Conservation (phyloP, 1,140 invertebrate genomes). For the Nasonia vitripennis region DNA sequence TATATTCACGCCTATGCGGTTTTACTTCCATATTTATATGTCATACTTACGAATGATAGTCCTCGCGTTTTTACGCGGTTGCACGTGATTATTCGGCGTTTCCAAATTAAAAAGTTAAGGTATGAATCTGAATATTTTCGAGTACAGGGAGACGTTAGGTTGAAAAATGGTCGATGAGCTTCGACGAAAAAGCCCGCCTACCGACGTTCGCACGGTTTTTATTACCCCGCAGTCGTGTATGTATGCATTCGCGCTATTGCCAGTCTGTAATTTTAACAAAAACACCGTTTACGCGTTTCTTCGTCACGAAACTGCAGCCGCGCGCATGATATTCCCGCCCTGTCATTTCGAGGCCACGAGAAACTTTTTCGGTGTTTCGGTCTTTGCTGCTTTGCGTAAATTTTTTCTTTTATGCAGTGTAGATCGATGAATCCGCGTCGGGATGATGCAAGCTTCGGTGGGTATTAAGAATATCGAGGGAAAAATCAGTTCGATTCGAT, state of each 20-base stretch:
- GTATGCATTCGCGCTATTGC: background rate
- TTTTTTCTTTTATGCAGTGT: background rate
- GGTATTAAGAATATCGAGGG: too few relatives aligned
- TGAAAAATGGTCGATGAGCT: constrained; percentile 18
- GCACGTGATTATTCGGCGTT: background rate
- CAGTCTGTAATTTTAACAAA: constrained; percentile 27
- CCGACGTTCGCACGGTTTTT: background rate
- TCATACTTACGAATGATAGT: too few relatives aligned
- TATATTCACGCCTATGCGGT: too few relatives aligned
- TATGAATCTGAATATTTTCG: background rate
- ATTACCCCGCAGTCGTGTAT: background rate
- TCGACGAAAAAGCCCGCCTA: constrained; percentile 10
- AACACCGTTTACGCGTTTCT: constrained; percentile 23
- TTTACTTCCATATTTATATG: too few relatives aligned
- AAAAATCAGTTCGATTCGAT: too few relatives aligned
- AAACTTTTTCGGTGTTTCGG: background rate
- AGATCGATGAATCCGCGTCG: too few relatives aligned
- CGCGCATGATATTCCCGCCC: background rate
- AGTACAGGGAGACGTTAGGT: too few relatives aligned
- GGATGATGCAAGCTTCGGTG: too few relatives aligned
- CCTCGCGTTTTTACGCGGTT: too few relatives aligned
- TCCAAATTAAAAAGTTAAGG: background rate
- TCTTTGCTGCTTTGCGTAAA: background rate
- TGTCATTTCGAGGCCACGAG: background rate
- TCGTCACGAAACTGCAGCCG: constrained; percentile 14